These are phyloP conservation scores for Scelioninae gen. 2 DNA, from an alignment of 2,888 invertebrate genomes.

Conservation along the genomic window DNA sequence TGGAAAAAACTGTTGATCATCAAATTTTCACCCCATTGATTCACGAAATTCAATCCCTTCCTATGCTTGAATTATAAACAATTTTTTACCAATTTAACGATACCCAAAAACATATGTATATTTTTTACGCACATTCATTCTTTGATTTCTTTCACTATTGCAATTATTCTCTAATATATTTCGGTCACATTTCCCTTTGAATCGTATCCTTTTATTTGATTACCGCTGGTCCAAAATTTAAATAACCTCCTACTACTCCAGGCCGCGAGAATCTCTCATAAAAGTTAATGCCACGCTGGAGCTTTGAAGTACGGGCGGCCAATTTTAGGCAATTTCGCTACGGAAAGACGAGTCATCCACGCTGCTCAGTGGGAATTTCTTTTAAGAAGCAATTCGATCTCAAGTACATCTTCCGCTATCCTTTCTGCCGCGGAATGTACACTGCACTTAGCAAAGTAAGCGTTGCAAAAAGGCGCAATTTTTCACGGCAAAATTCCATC, in stretches of 20 bases:
- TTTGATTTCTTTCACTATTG: too few relatives aligned
- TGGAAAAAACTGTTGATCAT: too few relatives aligned
- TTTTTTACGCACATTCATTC: too few relatives aligned
- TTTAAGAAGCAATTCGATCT: slow-evolving; percentile 25
- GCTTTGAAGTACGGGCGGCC: slow-evolving; percentile 15
- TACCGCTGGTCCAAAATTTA: background rate
- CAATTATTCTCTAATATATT: too few relatives aligned
- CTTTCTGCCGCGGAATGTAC: slow-evolving; percentile 1
- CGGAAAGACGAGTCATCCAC: slow-evolving; percentile 9
- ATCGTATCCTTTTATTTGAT: too few relatives aligned
- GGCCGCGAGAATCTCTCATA: background rate
- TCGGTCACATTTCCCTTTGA: too few relatives aligned
- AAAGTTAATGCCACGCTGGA: slow-evolving; percentile 15
- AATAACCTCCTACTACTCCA: background rate
- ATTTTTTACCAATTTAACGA: too few relatives aligned
- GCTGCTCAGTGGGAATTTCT: slow-evolving; percentile 5
- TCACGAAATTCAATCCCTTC: too few relatives aligned
- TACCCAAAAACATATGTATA: too few relatives aligned
- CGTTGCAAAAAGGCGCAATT: slow-evolving; percentile 7
- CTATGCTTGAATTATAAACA: too few relatives aligned
- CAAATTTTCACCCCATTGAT: too few relatives aligned
- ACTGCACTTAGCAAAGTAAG: slow-evolving; percentile 10
- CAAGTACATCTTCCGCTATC: slow-evolving; percentile 14
- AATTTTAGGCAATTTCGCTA: slow-evolving; percentile 15
- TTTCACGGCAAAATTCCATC: slow-evolving; percentile 10